phyloP scores from a whole-genome alignment of 2,797 vertebrate species.

The Microhierax caerulescens region DNA sequence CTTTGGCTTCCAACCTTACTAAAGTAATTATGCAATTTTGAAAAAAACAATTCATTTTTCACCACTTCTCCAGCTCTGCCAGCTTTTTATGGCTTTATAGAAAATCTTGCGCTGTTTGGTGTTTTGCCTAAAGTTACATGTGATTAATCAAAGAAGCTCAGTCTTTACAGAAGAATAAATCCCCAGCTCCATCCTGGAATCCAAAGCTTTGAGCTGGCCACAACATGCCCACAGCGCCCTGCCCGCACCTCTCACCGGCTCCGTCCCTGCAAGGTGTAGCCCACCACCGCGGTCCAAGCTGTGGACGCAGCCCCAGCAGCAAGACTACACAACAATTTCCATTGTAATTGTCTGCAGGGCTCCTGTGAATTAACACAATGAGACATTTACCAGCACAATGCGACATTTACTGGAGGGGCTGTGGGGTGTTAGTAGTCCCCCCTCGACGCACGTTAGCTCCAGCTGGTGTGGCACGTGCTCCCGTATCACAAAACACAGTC shows the following conservation, averaged over 20 bases:
- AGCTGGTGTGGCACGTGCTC: slow-evolving; percentile 26
- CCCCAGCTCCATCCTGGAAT: background rate
- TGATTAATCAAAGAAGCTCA: background rate
- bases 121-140: background rate
- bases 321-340: background rate
- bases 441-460: background rate
- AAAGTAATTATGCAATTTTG: background rate
- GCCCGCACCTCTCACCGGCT: rapidly evolving
- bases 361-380: slow-evolving; percentile 1
- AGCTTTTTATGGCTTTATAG: background rate
- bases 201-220: background rate
- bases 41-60: slow-evolving; percentile 46
- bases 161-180: background rate
- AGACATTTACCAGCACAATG: slow-evolving; percentile 30
- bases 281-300: background rate
- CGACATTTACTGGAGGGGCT: background rate
- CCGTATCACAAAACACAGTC: background rate
- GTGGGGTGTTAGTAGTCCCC: background rate
- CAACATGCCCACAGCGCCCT: rapidly evolving
- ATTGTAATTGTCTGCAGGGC: background rate
- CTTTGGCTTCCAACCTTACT: background rate
- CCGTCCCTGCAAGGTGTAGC: background rate
- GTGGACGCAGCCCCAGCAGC: rapidly evolving
- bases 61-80: background rate
- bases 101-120: background rate